These are phyloP conservation scores for Drosophila seguyi DNA, from an alignment of 1,140 invertebrate genomes.

Conservation along the genomic window DNA sequence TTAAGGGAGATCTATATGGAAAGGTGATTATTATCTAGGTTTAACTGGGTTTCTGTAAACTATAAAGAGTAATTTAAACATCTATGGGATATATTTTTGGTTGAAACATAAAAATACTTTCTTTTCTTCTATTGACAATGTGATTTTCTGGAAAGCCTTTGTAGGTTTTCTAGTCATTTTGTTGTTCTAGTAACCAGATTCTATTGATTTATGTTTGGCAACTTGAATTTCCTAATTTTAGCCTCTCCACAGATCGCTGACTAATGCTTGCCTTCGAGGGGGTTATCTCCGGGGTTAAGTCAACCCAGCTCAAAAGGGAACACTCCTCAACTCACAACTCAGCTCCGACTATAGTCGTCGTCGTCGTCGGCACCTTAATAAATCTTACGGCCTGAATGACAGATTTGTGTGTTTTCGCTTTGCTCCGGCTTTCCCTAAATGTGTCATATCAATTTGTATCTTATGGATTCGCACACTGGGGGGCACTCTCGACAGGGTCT, in stretches of 20 bases:
- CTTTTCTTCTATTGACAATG: neutral
- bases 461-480: slow-evolving; percentile 38
- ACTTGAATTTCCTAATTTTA: neutral
- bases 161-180: neutral
- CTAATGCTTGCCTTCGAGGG: slow-evolving; percentile 38
- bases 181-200: too few species aligned
- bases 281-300: slow-evolving; percentile 24
- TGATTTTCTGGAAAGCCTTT: too few species aligned
- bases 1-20: neutral
- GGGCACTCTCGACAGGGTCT: too few species aligned
- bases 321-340: slow-evolving; percentile 13
- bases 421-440: slow-evolving; percentile 49
- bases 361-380: slow-evolving; percentile 59
- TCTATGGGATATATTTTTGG: neutral
- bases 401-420: slow-evolving; percentile 58
- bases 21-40: neutral
- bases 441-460: slow-evolving; percentile 78
- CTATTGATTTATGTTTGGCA: slow-evolving; percentile 4
- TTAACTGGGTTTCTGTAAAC: neutral
- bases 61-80: neutral
- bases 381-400: slow-evolving; percentile 65
- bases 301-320: slow-evolving; percentile 47
- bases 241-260: slow-evolving; percentile 34
- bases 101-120: too few species aligned
- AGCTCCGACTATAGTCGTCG: slow-evolving; percentile 35